Evolutionary conservation across 2,888 invertebrate species (phyloP), one percentile per base, ranked within the genome.

Genomic region (Bellardia bayeri): DNA sequence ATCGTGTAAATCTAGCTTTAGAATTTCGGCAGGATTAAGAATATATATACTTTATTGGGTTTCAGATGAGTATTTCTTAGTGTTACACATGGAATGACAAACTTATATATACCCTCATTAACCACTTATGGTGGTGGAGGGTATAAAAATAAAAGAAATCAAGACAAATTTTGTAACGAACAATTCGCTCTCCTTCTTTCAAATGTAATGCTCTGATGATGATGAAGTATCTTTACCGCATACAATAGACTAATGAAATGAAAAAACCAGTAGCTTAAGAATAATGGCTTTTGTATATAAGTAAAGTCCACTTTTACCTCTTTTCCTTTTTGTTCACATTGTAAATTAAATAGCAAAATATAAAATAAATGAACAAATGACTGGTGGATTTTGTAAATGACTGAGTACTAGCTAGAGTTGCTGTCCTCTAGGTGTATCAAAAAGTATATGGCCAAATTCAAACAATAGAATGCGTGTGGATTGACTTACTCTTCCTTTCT

Each of bases 321-420:
- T 63, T 63, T 54, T 42, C 58, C 37, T 56, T 30, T 45, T 5
- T 11, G 30, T 30, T 64, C 3, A 56, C 16, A 66, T 56, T 66
- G 56, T 58, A 51, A 51, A 49, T 49, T 72, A 66, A 78, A 78
- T 45, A 64, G 64, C 16, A 83, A 72, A 83, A 72, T 64, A 45
- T 72, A 58, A 84, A 84, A 72, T 72, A 79, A 84, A 84, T 72
- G 56, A 75, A 75, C 82, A 74, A 82, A 82, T 58, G 74, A 74
- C 74, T 74, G 16, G 7, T 40, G 54, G 30, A 30, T 81, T 54
- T 42, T 9, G 40, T 23, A 81, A 69, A 61, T 66, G 66, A 30
- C 30, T 69, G 56, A 51, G 64, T 30, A 42, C 9, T 45, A 16
- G 63, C 69, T 33, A 9, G 7, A 69, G 11, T 61, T 45, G 45